Conservation (phyloP, 2,888 invertebrate species). For the Pachliopta kotzebuea region DNA sequence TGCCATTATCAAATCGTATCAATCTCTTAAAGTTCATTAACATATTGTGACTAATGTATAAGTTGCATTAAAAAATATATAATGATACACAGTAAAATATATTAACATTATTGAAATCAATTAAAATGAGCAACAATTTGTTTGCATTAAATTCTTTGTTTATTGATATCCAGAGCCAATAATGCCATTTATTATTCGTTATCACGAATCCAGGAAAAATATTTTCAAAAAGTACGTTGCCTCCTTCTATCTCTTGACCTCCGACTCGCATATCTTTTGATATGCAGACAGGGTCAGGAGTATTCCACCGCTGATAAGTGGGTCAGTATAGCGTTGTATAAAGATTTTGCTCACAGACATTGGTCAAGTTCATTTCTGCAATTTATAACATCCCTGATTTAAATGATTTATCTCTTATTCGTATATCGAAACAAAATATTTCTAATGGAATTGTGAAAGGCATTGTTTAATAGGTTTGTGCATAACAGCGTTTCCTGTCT, state of each 20-base stretch:
- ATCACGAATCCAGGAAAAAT: constrained; percentile 57
- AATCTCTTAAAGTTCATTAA: background rate
- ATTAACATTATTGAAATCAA: background rate
- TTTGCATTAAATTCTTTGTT: background rate
- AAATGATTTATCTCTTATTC: background rate
- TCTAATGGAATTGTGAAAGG: constrained; percentile 8
- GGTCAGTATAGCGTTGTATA: constrained; percentile 66
- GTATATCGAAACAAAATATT: background rate
- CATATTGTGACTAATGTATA: background rate
- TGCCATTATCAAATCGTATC: background rate
- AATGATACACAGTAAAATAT: background rate
- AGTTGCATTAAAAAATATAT: background rate
- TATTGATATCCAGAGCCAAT: constrained; percentile 30
- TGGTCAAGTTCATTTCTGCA: constrained; percentile 69
- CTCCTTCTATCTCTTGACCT: constrained; percentile 61
- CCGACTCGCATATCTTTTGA: constrained; percentile 50
- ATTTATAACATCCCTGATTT: constrained; percentile 9
- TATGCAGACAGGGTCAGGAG: constrained; percentile 63
- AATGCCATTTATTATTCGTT: constrained; percentile 49
- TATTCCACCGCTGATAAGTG: constrained; percentile 58
- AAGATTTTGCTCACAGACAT: constrained; percentile 32
- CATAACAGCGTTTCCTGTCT: constrained; percentile 9
- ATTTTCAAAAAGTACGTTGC: constrained; percentile 70
- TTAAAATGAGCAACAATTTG: background rate
- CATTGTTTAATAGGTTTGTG: constrained; percentile 6